phyloP scores from a whole-genome alignment of 2,797 vertebrate species.

The Ispidina lecontei region DNA sequence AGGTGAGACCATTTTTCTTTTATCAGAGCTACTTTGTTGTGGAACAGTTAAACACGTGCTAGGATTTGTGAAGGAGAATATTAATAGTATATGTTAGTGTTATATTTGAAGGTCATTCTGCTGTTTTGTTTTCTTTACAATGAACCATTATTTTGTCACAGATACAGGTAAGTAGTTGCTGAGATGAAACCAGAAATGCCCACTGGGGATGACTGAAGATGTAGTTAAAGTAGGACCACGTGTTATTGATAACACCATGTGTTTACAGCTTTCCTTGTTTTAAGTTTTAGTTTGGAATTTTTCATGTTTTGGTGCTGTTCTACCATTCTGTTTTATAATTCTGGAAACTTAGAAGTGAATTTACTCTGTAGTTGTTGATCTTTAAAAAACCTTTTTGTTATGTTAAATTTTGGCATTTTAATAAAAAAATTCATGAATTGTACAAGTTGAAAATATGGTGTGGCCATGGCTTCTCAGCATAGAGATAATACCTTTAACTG shows the following conservation, averaged over 20 bases:
- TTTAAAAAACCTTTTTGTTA: background rate
- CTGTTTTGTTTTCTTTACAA: background rate
- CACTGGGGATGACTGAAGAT: background rate
- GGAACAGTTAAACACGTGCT: background rate
- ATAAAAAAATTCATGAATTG: background rate
- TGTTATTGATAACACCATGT: background rate
- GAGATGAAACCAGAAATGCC: background rate
- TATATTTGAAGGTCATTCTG: background rate
- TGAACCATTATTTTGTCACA: background rate
- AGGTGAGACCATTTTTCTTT: slow-evolving; percentile 80
- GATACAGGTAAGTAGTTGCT: background rate
- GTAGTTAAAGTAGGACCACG: background rate
- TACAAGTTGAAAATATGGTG: background rate
- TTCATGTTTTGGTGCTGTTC: background rate
- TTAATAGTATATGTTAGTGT: background rate
- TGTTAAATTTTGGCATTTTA: background rate
- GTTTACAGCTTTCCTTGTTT: background rate
- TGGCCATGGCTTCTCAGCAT: background rate
- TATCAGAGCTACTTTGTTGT: background rate
- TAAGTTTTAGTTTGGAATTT: background rate
- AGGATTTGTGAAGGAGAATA: background rate
- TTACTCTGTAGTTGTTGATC: background rate
- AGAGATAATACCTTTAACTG: background rate
- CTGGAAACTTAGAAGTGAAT: background rate
- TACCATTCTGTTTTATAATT: background rate